A percentile compares a stretch with the other conserved stretches of the same genome.
These are phyloP conservation scores for Diglossa cyanea DNA, from an alignment of 2,797 vertebrate species.

Conservation along the genomic window DNA sequence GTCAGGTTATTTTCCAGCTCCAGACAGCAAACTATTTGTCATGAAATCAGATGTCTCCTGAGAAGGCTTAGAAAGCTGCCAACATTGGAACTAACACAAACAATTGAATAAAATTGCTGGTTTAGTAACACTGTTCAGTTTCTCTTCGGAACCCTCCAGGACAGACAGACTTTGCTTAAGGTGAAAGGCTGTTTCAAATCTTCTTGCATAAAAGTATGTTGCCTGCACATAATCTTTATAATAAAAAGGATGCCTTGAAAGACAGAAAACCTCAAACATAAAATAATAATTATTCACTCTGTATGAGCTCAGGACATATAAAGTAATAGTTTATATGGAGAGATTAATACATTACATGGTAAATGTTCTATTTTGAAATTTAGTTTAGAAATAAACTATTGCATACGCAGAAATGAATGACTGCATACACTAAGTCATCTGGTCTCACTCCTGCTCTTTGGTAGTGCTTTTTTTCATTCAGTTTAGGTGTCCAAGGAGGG, in stretches of 20 bases:
- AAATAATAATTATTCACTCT: not conserved
- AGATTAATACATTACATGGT: not conserved
- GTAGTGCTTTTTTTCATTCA: not conserved
- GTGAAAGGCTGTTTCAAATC: not conserved
- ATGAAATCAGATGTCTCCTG: slow-evolving; percentile 66
- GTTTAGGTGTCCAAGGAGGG: not conserved
- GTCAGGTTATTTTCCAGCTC: slow-evolving; percentile 23
- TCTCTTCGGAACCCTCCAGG: not conserved
- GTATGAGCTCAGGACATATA: not conserved
- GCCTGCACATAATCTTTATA: not conserved
- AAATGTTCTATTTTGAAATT: not conserved
- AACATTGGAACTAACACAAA: not conserved
- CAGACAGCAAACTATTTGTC: slow-evolving; percentile 56
- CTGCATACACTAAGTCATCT: not conserved
- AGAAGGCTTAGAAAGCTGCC: slow-evolving; percentile 28
- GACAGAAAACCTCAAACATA: not conserved
- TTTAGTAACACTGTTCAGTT: not conserved
- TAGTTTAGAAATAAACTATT: not conserved
- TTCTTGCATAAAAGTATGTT: not conserved
- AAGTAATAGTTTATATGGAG: not conserved
- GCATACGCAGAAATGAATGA: not conserved
- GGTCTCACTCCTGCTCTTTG: not conserved
- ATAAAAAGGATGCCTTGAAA: not conserved
- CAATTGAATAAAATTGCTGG: not conserved
- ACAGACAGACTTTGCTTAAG: not conserved